Evolutionary conservation across 2,113 vertebrate genomes (phyloP).

Genomic region (Galeopterus variegatus): DNA sequence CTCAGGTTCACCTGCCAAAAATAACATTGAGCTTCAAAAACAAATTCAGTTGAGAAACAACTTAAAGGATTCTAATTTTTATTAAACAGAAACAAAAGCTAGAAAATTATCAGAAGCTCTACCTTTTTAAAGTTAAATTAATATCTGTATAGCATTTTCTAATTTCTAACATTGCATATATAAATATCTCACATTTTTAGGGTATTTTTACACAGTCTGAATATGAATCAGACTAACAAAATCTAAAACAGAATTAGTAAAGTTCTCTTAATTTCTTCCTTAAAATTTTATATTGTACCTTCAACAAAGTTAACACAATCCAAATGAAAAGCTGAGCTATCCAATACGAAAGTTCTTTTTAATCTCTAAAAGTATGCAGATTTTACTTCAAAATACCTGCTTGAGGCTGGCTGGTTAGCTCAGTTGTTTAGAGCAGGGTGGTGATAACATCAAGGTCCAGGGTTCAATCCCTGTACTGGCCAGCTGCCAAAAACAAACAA

Average conservation of each 20-base stretch:
- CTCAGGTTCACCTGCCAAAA: constrained; percentile 5
- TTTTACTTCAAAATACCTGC: constrained; percentile 91
- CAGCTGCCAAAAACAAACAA: too few species aligned
- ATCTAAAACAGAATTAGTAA: not conserved
- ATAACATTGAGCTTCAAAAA: constrained; percentile 33
- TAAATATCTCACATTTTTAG: not conserved
- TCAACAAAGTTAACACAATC: constrained; percentile 57
- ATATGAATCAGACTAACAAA: constrained; percentile 14
- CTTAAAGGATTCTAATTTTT: not conserved
- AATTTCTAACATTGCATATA: not conserved
- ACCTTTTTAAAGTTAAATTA: constrained; percentile 16
- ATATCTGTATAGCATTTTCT: not conserved
- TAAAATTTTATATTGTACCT: constrained; percentile 14
- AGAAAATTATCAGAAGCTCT: constrained; percentile 37
- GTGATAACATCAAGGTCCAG: too few species aligned
- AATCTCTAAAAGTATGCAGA: not conserved
- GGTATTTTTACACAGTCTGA: not conserved
- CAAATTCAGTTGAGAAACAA: constrained; percentile 60
- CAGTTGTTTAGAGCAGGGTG: too few species aligned
- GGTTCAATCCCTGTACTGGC: too few species aligned
- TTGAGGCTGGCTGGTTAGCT: constrained; percentile 86
- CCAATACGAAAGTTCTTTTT: constrained; percentile 25
- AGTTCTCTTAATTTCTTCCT: not conserved
- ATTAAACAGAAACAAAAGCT: constrained; percentile 25
- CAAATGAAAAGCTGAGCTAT: constrained; percentile 62